A percentile compares a stretch with the other conserved stretches of the same genome.
Evolutionary conservation across 2,113 vertebrate genomes (phyloP).

Genomic region (Heptranchias perlo): DNA sequence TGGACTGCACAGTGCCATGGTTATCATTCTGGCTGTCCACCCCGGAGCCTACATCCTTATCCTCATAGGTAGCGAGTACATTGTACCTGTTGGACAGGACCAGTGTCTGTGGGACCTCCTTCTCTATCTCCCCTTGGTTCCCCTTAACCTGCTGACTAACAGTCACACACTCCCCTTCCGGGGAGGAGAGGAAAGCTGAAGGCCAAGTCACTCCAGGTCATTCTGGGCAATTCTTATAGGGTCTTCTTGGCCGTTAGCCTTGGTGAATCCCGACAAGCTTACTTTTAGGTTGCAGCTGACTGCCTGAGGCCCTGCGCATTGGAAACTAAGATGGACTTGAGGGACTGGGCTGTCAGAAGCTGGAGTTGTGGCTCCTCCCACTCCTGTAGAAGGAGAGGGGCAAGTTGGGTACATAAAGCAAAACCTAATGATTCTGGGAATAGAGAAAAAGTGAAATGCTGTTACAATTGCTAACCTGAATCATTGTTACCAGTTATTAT

Average conservation of each 20-base stretch:
- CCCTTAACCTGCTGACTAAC: too few relatives aligned
- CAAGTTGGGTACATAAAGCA: neutral
- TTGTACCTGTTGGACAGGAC: too few relatives aligned
- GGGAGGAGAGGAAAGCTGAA: neutral
- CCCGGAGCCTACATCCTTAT: too few relatives aligned
- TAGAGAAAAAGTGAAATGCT: neutral
- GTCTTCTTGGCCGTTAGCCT: neutral
- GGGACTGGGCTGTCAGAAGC: neutral
- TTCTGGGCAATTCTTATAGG: neutral
- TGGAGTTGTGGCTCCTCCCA: neutral
- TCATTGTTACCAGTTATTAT: neutral
- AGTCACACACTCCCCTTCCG: too few relatives aligned
- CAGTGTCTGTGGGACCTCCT: too few relatives aligned
- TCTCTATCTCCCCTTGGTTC: too few relatives aligned
- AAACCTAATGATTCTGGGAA: neutral
- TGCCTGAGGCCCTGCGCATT: neutral
- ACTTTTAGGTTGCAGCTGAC: too few relatives aligned
- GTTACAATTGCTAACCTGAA: neutral
- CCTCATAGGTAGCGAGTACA: too few relatives aligned
- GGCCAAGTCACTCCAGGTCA: neutral
- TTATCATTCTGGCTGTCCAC: too few relatives aligned
- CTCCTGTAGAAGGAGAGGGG: too few relatives aligned
- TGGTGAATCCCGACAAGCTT: neutral
- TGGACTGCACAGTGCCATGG: too few relatives aligned
- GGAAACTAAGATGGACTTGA: neutral